A percentile compares a stretch with the other conserved stretches of the same genome.
Evolutionary conservation across 2,113 vertebrate genomes (phyloP).

Genomic region (Archilochus colubris): DNA sequence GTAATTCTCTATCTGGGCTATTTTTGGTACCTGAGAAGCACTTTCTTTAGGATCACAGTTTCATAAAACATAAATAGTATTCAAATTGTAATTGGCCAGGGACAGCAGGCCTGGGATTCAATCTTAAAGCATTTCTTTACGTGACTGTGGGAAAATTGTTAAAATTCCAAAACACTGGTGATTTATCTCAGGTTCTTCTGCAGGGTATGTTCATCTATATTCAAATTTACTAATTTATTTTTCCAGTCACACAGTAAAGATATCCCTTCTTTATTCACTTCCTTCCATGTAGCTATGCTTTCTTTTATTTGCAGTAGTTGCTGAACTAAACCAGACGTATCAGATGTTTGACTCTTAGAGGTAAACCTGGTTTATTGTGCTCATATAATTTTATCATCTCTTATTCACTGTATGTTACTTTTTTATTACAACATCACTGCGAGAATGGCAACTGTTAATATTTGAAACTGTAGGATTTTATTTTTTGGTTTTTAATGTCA

Average conservation of each 20-base stretch:
- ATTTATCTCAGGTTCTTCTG: not conserved
- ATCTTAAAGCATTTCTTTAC: not conserved
- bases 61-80: not conserved
- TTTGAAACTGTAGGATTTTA: not conserved
- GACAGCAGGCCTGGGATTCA: not conserved
- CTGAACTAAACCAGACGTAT: not conserved
- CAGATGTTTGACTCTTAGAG: not conserved
- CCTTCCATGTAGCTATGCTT: not conserved
- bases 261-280: not conserved
- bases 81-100: not conserved
- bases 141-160: not conserved
- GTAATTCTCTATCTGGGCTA: not conserved
- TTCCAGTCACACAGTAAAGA: not conserved
- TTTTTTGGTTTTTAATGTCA: not conserved
- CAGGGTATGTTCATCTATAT: not conserved
- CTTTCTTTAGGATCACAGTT: not conserved
- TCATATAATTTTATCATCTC: slow-evolving; percentile 8
- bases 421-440: not conserved
- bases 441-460: not conserved
- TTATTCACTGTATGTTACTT: not conserved
- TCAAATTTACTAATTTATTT: not conserved
- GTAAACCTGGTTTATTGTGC: not conserved
- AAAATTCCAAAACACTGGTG: not conserved
- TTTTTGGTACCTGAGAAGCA: slow-evolving; percentile 1
- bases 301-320: not conserved